phyloP scores from a whole-genome alignment of 2,113 vertebrate species.

The Mustela lutreola region DNA sequence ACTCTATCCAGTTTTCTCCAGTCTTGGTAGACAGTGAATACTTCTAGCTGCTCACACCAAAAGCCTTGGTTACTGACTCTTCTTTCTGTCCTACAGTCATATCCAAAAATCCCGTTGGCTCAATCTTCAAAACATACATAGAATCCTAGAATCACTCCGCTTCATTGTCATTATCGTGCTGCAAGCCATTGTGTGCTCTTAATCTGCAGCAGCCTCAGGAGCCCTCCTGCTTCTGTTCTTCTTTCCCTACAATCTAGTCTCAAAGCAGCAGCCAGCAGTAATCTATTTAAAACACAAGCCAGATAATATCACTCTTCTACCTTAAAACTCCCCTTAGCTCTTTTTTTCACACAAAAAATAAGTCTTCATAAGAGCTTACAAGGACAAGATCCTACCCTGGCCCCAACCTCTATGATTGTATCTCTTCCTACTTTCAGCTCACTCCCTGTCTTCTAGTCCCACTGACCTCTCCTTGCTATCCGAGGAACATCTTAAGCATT shows the following conservation, averaged over 20 bases:
- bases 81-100: background rate
- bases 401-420: background rate
- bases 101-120: background rate
- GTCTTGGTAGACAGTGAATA: background rate
- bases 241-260: background rate
- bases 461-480: background rate
- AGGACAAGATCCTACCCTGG: background rate
- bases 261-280: conserved; percentile 13
- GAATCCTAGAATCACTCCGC: background rate
- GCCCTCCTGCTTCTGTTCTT: background rate
- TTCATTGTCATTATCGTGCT: background rate
- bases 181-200: background rate
- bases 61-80: background rate
- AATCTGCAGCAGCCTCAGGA: background rate
- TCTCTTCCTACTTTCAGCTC: background rate
- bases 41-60: background rate
- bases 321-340: background rate
- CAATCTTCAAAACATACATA: background rate
- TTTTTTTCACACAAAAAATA: background rate
- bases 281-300: background rate
- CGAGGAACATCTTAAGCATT: background rate
- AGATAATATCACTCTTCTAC: background rate
- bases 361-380: background rate
- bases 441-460: background rate
- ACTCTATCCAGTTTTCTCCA: background rate